Conservation (phyloP, 2,113 vertebrate genomes). For the Ictalurus punctatus region DNA sequence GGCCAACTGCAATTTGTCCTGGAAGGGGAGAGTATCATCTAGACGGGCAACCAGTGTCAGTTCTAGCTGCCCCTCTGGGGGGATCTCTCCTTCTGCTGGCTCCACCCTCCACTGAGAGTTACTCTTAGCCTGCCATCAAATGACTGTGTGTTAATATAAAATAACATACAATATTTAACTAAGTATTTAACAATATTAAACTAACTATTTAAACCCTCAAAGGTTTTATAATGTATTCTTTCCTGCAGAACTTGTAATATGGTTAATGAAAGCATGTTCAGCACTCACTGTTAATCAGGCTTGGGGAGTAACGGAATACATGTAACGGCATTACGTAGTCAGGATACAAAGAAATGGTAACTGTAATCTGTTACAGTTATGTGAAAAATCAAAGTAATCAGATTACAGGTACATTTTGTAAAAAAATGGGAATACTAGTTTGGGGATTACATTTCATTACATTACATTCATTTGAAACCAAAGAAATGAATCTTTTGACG, state of each 20-base stretch:
- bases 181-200: background rate
- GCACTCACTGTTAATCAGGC: background rate
- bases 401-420: too few relatives aligned
- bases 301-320: too few relatives aligned
- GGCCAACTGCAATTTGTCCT: slow-evolving; percentile 73
- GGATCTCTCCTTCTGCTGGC: slow-evolving; percentile 75
- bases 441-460: too few relatives aligned
- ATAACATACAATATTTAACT: background rate
- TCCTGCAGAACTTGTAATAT: background rate
- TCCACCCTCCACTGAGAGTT: slow-evolving; percentile 75
- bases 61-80: slow-evolving; percentile 64
- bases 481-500: too few relatives aligned
- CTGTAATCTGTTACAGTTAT: too few relatives aligned
- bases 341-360: too few relatives aligned
- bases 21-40: slow-evolving; percentile 73
- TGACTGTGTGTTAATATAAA: background rate
- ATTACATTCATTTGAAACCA: too few relatives aligned
- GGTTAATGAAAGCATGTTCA: background rate
- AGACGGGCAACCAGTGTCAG: slow-evolving; percentile 77
- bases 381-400: too few relatives aligned
- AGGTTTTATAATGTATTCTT: background rate
- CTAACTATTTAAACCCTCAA: background rate
- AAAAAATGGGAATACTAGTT: too few relatives aligned
- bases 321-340: too few relatives aligned
- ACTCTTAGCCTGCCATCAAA: slow-evolving; percentile 63